A percentile compares a stretch with the other conserved stretches of the same genome.
Evolutionary conservation across 1,140 invertebrate genomes (phyloP).

Genomic region (Platyscapa corneri): DNA sequence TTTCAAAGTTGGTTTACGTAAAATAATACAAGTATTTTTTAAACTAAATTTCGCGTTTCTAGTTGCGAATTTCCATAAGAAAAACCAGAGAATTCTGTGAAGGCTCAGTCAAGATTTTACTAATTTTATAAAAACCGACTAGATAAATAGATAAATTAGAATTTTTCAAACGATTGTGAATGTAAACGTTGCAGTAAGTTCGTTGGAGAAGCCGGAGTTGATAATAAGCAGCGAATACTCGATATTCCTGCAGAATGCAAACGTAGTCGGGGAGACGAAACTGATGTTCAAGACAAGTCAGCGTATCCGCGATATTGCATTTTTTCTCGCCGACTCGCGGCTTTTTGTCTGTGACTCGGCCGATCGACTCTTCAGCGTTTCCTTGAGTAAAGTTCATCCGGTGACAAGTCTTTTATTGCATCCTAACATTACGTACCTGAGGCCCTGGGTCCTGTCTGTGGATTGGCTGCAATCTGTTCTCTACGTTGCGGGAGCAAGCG

Average conservation of each 20-base stretch:
- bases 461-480: constrained; percentile 92
- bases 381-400: constrained; percentile 68
- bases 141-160: no score
- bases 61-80: no score
- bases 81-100: no score
- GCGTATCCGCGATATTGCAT: constrained; percentile 78
- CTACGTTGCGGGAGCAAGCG: constrained; percentile 83
- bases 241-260: constrained; percentile 81
- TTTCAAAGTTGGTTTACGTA: no score
- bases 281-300: constrained; percentile 74
- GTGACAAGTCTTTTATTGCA: constrained; percentile 75
- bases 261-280: constrained; percentile 80
- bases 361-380: constrained; percentile 77
- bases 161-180: not conserved
- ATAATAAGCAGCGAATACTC: constrained; percentile 82
- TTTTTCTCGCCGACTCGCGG: constrained; percentile 81
- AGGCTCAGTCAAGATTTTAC: no score
- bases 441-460: constrained; percentile 81
- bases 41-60: no score
- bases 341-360: constrained; percentile 85
- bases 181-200: constrained; percentile 70
- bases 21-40: no score
- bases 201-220: constrained; percentile 80
- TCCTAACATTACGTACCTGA: constrained; percentile 77
- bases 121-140: no score